These are phyloP conservation scores for Pyralis farinalis DNA, from an alignment of 2,888 invertebrate genomes.

Conservation along the genomic window DNA sequence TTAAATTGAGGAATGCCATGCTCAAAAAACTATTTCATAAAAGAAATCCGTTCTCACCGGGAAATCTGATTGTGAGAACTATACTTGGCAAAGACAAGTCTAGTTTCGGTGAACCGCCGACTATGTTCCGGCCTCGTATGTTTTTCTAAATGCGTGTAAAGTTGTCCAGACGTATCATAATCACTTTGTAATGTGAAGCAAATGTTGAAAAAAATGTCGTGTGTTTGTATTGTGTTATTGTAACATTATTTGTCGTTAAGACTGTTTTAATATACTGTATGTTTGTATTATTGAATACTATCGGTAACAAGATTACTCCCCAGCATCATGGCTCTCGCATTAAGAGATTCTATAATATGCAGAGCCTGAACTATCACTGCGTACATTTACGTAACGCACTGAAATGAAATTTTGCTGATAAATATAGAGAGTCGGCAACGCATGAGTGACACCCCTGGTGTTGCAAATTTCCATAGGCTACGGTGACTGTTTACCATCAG, in stretches of 20 bases:
- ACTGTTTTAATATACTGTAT: no score
- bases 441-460: no score
- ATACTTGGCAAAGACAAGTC: constrained; percentile 58
- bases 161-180: neutral
- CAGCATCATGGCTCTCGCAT: no score
- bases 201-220: constrained; percentile 1
- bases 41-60: constrained; percentile 63
- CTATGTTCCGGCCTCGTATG: constrained; percentile 44
- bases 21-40: constrained; percentile 60
- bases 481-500: no score
- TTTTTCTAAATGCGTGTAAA: constrained; percentile 39
- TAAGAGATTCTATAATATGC: no score
- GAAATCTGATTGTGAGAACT: constrained; percentile 55
- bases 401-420: no score
- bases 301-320: no score
- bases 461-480: no score
- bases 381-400: no score
- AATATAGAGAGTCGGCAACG: no score
- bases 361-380: no score
- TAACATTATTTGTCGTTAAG: constrained; percentile 22
- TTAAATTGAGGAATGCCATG: constrained; percentile 53
- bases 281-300: no score
- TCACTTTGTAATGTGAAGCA: neutral
- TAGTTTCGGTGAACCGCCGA: constrained; percentile 46
- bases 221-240: constrained; percentile 9